Evolutionary conservation across 1,140 invertebrate genomes (phyloP).

Genomic region (Brachionus asplanchnoidis): DNA sequence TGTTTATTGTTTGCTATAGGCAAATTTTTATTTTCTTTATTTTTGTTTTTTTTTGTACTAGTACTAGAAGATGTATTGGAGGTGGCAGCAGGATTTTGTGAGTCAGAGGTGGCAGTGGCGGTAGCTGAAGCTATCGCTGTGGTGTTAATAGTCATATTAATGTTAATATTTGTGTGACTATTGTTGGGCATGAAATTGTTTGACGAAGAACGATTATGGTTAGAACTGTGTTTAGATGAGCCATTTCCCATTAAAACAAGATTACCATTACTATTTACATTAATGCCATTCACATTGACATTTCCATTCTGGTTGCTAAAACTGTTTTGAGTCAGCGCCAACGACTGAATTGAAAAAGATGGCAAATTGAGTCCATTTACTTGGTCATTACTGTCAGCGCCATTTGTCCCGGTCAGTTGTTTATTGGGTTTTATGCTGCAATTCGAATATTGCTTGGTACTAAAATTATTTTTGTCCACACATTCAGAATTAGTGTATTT

Average conservation of each 20-base stretch:
- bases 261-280: constrained; percentile 35
- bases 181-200: constrained; percentile 7
- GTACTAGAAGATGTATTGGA: neutral
- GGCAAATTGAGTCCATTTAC: neutral
- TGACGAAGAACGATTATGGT: neutral
- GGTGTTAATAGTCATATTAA: constrained; percentile 40
- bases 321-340: neutral
- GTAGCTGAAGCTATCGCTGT: constrained; percentile 37
- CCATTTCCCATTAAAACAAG: neutral
- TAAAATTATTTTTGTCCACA: neutral
- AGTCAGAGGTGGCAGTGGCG: neutral
- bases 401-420: too few species aligned
- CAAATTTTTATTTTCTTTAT: constrained; percentile 37
- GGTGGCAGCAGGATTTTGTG: neutral
- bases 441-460: constrained; percentile 22
- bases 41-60: constrained; percentile 20
- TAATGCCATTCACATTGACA: constrained; percentile 16
- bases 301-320: neutral
- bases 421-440: neutral
- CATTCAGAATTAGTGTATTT: neutral
- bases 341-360: constrained; percentile 13
- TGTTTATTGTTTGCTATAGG: neutral
- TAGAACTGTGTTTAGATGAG: neutral
- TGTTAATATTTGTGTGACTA: constrained; percentile 40
- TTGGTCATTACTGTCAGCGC: neutral